phyloP scores from a whole-genome alignment of 2,888 invertebrate genomes.

The Elysia crispata region DNA sequence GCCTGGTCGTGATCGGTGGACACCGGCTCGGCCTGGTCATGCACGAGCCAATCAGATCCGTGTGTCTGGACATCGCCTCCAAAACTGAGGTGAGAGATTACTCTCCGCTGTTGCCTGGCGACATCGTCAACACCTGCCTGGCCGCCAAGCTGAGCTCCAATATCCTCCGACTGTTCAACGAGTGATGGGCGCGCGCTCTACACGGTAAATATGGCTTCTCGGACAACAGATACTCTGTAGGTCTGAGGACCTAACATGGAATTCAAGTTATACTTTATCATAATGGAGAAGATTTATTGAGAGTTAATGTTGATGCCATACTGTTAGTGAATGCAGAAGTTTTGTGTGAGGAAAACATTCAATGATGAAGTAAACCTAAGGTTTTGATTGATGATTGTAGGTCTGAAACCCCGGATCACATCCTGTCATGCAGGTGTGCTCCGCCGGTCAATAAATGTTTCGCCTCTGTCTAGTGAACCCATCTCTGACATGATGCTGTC shows the following conservation, averaged over 20 bases:
- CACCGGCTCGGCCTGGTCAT: conserved; percentile 44
- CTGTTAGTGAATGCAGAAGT: conserved; percentile 12
- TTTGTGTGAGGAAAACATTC: neutral
- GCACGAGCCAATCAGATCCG: conserved; percentile 44
- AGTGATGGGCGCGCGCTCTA: neutral
- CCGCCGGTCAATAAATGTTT: no score
- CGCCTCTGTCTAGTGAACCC: no score
- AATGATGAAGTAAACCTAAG: no score
- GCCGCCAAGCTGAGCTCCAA: conserved; percentile 43
- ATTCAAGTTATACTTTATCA: no score
- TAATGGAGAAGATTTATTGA: no score
- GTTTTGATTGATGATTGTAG: neutral
- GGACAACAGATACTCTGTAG: no score
- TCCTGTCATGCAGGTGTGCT: no score
- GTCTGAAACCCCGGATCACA: neutral
- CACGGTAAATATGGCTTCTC: no score
- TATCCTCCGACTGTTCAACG: conserved; percentile 31
- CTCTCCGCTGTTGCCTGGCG: conserved; percentile 46
- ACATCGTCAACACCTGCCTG: conserved; percentile 47
- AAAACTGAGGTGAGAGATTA: conserved; percentile 45
- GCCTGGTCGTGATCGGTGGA: conserved; percentile 45
- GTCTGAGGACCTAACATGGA: no score
- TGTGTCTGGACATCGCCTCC: conserved; percentile 47
- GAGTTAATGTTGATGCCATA: no score
- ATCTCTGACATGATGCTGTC: no score